Base-by-base conservation (phyloP, 2,888 invertebrate genomes). In the Drosophila macrothrix region DNA sequence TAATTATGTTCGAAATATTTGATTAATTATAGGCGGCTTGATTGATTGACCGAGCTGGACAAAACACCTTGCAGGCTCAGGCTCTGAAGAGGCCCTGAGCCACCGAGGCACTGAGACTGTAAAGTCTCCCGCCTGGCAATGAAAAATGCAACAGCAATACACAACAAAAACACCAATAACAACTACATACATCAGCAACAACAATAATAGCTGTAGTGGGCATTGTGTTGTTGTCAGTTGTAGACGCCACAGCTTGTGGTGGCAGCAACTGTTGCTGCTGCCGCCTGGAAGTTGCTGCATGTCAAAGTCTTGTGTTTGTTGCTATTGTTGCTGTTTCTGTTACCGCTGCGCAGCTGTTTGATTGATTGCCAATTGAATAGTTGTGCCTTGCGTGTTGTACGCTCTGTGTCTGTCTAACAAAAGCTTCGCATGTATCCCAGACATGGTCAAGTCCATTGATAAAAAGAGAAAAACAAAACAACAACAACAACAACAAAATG, bases 331-430 rank as follows among this genome's bases (percentile, higher is more conserved):
- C 64, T 72, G 68, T 79, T 74, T 70, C 66, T 74, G 75, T 78
- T 80, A 58, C 65, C 68, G 78, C 77, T 80, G 78, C 64, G 88
- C 90, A 87, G 90, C 87, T 88, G 87, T 85, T 91, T 91, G 92
- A 91, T 91, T 91, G 92, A 91, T 91, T 89, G 91, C 91, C 89
- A 83, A 90, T 90, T 89, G 88, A 87, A 76, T 84, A 74, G 76
- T 79, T 86, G 78, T 84, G 80, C 67, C 74, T 76, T 80, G 84
- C 81, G 70, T 78, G 79, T 77, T 82, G 78, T 78, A 76, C 71
- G 56, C 64, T 84, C 60, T 83, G 58, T 56, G 61, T n/a, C 73
- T 76, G 75, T 82, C 74, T 78, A 85, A 83, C 78, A 83, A 85
- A 86, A 84, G 85, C 81, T 69, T 81, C 66, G 74, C 73, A 79